Evolutionary conservation across 2,888 invertebrate genomes (phyloP).

Genomic region (Gisinianus flammeolus): DNA sequence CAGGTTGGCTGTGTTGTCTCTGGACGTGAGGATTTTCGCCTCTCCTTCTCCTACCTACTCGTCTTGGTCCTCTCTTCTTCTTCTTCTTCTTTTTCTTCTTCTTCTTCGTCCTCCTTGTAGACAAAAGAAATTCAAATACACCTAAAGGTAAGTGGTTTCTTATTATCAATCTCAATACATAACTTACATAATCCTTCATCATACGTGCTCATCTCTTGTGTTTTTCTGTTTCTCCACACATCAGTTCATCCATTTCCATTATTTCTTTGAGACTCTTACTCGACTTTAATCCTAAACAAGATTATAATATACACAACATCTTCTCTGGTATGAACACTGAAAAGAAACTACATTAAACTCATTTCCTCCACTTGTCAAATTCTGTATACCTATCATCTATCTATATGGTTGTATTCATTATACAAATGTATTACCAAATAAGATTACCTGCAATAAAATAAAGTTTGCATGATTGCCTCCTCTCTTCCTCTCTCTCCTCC

Average conservation of each 20-base stretch:
- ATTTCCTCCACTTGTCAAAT: too few relatives aligned
- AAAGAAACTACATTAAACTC: not conserved
- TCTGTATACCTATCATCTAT: too few relatives aligned
- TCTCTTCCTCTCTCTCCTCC: not conserved
- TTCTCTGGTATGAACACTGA: too few relatives aligned
- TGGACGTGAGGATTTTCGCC: conserved; percentile 59
- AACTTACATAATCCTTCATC: not conserved
- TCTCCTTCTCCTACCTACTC: conserved; percentile 54
- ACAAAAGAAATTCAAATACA: conserved; percentile 33
- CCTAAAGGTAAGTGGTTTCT: conserved; percentile 30
- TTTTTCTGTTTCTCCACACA: too few relatives aligned
- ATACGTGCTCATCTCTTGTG: too few relatives aligned
- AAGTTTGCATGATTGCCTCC: conserved; percentile 4
- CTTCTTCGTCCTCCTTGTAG: conserved; percentile 44
- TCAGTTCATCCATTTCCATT: too few relatives aligned
- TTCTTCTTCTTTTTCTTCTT: conserved; percentile 42
- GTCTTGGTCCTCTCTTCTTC: conserved; percentile 39
- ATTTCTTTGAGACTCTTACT: too few relatives aligned
- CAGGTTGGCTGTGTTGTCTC: conserved; percentile 57
- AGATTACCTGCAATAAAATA: conserved; percentile 10
- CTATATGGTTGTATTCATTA: too few relatives aligned
- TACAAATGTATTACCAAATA: not conserved
- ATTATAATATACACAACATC: too few relatives aligned
- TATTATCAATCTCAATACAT: conserved; percentile 18
- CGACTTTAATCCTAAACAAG: too few relatives aligned